A percentile compares a stretch with the other conserved stretches of the same genome.
Conservation (phyloP, 2,797 vertebrate genomes). For the Poeciliopsis turneri region DNA sequence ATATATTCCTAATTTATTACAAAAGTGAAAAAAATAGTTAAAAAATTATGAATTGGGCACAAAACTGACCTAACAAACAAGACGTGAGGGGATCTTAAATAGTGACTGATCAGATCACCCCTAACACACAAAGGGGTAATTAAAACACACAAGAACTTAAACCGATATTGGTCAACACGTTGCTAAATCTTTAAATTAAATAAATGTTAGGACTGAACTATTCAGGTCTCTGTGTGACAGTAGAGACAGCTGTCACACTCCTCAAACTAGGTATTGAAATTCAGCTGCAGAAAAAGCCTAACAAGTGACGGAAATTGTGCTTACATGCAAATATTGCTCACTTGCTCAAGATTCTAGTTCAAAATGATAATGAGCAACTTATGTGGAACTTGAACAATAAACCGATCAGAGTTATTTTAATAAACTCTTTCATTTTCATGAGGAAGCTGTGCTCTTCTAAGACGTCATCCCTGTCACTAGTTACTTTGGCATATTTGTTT, state of each 20-base stretch:
- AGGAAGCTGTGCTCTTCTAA: slow-evolving; percentile 3
- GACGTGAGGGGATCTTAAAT: no score
- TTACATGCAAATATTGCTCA: slow-evolving; percentile 1
- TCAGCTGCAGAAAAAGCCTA: neutral
- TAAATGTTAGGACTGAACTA: no score
- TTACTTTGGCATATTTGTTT: slow-evolving; percentile 32
- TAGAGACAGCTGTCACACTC: neutral
- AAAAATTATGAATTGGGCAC: no score
- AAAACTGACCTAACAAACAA: no score
- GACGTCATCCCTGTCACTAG: slow-evolving; percentile 27
- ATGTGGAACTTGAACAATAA: slow-evolving; percentile 7
- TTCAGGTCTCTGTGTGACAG: no score
- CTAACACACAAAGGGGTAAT: no score
- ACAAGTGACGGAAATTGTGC: neutral
- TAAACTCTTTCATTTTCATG: slow-evolving; percentile 22
- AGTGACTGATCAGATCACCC: no score
- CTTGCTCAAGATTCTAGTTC: neutral
- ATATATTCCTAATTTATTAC: no score
- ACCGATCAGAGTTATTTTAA: neutral
- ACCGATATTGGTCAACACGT: no score
- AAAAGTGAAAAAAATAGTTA: no score
- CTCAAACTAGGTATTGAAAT: neutral
- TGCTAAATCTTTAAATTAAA: no score
- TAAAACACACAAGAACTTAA: no score
- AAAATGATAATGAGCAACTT: slow-evolving; percentile 12